phyloP scores from a whole-genome alignment of 2,888 invertebrate species.

The Aricia artaxerxes region DNA sequence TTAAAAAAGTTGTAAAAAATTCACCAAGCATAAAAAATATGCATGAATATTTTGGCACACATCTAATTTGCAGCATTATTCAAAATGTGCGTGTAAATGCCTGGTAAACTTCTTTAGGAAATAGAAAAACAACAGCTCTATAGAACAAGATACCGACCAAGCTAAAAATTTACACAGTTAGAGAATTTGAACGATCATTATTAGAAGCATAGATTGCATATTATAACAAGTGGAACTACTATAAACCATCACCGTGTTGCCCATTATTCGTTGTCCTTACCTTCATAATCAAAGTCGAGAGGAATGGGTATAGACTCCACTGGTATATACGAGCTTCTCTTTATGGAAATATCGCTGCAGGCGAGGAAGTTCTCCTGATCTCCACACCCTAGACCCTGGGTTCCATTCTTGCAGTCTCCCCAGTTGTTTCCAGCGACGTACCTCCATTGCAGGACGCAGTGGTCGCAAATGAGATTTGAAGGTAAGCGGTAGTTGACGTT shows the following conservation, averaged over 20 bases:
- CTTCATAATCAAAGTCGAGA: conserved; percentile 19
- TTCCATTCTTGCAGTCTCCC: conserved; percentile 86
- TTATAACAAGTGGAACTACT: neutral
- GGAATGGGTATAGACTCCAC: conserved; percentile 45
- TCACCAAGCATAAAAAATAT: neutral
- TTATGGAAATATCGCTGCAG: conserved; percentile 88
- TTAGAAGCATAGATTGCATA: neutral
- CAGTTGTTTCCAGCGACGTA: conserved; percentile 92
- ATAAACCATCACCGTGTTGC: neutral
- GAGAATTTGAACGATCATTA: neutral
- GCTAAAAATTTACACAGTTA: neutral
- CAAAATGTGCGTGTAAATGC: neutral
- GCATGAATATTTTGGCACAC: neutral
- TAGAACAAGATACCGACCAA: neutral
- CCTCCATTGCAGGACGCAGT: conserved; percentile 92
- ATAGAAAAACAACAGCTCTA: neutral
- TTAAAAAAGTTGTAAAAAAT: neutral
- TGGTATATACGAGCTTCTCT: conserved; percentile 56
- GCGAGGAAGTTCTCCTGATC: conserved; percentile 92
- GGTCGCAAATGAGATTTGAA: conserved; percentile 83
- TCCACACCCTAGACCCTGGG: conserved; percentile 89
- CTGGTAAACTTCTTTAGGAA: neutral
- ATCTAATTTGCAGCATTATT: neutral
- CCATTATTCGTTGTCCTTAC: conserved; percentile 2
- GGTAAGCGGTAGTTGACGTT: conserved; percentile 83